Conservation (phyloP, 2,888 invertebrate species). For the Apodemia hepburni region DNA sequence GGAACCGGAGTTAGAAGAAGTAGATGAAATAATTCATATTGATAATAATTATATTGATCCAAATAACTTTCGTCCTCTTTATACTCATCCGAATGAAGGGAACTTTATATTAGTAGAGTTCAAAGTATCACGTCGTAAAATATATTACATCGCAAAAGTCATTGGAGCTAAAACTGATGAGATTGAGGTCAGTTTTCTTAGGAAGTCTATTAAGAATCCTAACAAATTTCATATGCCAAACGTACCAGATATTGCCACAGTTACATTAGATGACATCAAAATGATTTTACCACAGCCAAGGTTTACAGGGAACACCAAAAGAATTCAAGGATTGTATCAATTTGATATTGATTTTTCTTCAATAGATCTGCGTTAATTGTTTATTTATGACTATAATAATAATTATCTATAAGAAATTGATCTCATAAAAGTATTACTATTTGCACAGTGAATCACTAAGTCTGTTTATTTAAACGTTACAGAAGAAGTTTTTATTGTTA, state of each 20-base stretch:
- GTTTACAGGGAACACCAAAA: neutral
- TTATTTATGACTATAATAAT: neutral
- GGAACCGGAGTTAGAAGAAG: neutral
- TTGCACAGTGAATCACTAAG: neutral
- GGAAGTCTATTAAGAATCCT: neutral
- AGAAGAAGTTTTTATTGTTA: neutral
- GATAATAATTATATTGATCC: neutral
- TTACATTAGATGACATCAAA: neutral
- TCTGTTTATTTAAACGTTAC: neutral
- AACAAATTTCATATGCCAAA: neutral
- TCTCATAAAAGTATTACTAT: neutral
- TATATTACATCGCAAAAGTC: slow-evolving; percentile 1
- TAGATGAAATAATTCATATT: neutral
- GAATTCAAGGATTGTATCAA: neutral
- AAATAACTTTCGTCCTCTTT: neutral
- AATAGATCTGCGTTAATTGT: neutral
- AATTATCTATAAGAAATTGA: neutral
- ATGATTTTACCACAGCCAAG: slow-evolving; percentile 1
- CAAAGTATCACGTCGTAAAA: neutral
- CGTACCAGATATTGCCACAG: neutral
- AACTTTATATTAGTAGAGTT: neutral
- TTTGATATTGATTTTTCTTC: neutral
- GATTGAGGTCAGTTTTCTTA: neutral
- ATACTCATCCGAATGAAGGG: neutral
- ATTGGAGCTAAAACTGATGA: neutral